Base-by-base conservation (phyloP, 2,888 invertebrate genomes). In the Agonopterix heracliana region DNA sequence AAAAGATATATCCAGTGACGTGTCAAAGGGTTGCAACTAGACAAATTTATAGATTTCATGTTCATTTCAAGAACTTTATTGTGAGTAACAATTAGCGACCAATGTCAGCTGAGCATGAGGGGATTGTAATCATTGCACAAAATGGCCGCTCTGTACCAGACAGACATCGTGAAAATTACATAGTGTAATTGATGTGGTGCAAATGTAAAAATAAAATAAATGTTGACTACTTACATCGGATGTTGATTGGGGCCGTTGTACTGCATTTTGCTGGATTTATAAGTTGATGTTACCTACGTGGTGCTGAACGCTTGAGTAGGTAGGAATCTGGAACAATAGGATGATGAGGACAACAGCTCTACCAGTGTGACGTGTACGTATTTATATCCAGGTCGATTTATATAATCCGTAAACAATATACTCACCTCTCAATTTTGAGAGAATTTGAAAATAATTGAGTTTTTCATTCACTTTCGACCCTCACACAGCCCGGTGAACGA, bases 401-500 rank as follows among this genome's bases (percentile, higher is more conserved):
- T 34, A 42, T 50, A 41, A 48, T 47, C 46, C 34, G 9, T 41
- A 50, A 45, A 46, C 48, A 44, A 34, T 12, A 43, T 47, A 72
- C 79, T 78, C 68, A 89, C 89, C 89, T 88, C 89, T 87, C 88
- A 68, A 68, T 55, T 70, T 67, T 66, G 88, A 88, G 88, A 88
- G 88, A 86, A 80, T 87, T 78, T 79, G 59, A 65, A 72, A 70
- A 68, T 61, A 66, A 66, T 63, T 61, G 63, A 62, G 61, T 71
- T 75, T 78, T 63, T 78, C 85, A 85, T 86, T 78, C 80, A 78
- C 80, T 63, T 60, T 64, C 67, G 71, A 72, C 73, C 71, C 73
- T 66, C 69, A 68, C 69, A 68, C 84, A 81, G 79, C 88, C 87
- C 88, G 89, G 89, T 87, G 90, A 90, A 90, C 87, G 90, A 91